Evolutionary conservation across 2,797 vertebrate species (phyloP), one percentile per base, ranked within the genome.

Genomic region (Clamator glandarius): DNA sequence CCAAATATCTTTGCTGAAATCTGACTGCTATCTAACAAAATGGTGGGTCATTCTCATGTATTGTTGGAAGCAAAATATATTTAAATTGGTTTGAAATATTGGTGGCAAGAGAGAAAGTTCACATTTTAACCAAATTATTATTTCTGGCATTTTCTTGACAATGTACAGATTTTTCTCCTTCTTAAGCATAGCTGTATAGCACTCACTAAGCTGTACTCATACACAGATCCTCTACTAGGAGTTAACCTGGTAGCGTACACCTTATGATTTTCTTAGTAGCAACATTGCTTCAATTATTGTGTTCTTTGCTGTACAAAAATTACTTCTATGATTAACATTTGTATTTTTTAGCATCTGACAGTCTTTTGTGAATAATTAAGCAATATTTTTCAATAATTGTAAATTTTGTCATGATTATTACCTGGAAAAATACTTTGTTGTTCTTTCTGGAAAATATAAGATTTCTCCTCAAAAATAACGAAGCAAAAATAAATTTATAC

Each of bases 401-500:
- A 62, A 79, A 82, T 20, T 52, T 79, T 18, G 20, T 41, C 15
- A 51, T 7, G 12, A 26, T 55, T 87, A 36, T 28, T 72, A 51
- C 51, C 35, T n/a, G 28, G 39, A 66, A 80, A 85, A 77, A 63
- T 25, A 66, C 8, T 48, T 70, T 33, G 13, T 29, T 78, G 6
- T 11, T 39, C 62, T 81, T 82, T 83, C 57, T 59, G 19, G 19
- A 70, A 77, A 77, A 59, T 31, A 16, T 5, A 62, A 44, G 3
- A 67, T 84, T 81, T 92, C 16, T 63, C 57, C 33, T 85, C 46
- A 83, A 92, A 88, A 88, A 58, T 52, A 90, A 73, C 46, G 12
- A 85, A 58, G 24, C 3, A 62, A 88, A 69, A 76, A 85, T 46
- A 50, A 64, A 18, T 68, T 63, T 36, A 62, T 52, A 54, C 12